These are phyloP conservation scores for mouse (Mus musculus) DNA, from an alignment of 2,113 vertebrate species.

Conservation along the genomic window GRCm39 chr13:78592001-78592500, in stretches of 20 bases:
- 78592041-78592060: constrained; percentile 34
- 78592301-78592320: neutral
- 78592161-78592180: neutral
- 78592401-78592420: neutral
- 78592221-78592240: neutral
- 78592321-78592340: neutral
- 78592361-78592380: neutral
- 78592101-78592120: neutral
- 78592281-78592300: neutral
- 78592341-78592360: neutral
- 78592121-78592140: neutral
- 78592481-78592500: neutral
- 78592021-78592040: constrained; percentile 33
- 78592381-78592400: neutral
- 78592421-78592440: neutral
- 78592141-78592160: neutral
- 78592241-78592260: neutral
- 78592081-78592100: neutral
- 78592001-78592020: constrained; percentile 40
- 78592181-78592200: neutral
- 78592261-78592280: neutral
- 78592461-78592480: neutral
- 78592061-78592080: constrained; percentile 17
- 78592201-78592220: neutral
- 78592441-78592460: neutral